Evolutionary conservation across 2,888 invertebrate species (phyloP).

Genomic region (Drosophila formosana): DNA sequence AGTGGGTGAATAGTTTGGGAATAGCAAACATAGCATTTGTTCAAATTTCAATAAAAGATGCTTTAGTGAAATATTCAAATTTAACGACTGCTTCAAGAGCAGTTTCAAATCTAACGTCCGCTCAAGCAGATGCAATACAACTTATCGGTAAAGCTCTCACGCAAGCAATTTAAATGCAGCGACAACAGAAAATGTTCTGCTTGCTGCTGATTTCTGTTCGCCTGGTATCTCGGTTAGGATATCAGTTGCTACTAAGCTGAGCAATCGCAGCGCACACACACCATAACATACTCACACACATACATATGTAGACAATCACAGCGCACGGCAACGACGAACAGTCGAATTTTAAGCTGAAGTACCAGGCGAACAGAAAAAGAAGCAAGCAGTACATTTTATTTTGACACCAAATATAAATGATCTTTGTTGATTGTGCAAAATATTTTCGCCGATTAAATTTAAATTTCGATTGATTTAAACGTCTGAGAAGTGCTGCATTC

Average conservation of each 20-base stretch:
- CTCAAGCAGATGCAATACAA: not conserved
- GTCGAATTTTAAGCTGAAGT: not conserved
- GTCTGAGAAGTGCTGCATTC: not conserved
- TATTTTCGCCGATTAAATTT: not conserved
- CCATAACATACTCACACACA: not conserved
- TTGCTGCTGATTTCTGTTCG: slow-evolving; percentile 1
- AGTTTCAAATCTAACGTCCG: not conserved
- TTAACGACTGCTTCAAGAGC: not conserved
- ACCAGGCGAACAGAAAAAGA: not conserved
- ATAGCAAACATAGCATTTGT: too few species aligned
- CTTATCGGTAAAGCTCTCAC: not conserved
- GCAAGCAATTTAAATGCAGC: not conserved
- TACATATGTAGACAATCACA: too few species aligned
- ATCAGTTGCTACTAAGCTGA: not conserved
- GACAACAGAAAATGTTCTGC: not conserved
- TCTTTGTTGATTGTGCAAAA: not conserved
- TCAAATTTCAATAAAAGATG: too few species aligned
- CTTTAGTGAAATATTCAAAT: not conserved
- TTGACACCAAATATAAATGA: not conserved
- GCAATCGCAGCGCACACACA: not conserved
- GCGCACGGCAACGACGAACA: not conserved
- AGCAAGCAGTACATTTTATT: not conserved
- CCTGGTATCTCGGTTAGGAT: not conserved
- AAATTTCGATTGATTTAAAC: not conserved
- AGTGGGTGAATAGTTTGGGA: too few species aligned